Evolutionary conservation across 2,888 invertebrate genomes (phyloP).

Genomic region (Drosophila formosana): DNA sequence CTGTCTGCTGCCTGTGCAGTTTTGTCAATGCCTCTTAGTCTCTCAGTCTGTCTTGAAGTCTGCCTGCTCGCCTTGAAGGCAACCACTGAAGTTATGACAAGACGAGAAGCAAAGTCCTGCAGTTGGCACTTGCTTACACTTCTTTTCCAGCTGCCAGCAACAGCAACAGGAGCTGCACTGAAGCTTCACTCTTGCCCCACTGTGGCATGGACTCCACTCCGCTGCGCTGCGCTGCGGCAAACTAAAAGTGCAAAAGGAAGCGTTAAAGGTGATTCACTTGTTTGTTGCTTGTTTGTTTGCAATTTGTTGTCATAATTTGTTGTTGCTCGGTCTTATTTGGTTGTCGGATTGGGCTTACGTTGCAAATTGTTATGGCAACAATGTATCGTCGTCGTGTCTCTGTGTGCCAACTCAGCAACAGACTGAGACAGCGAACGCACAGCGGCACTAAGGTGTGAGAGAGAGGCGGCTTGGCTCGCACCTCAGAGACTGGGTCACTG

Average conservation of each 20-base stretch:
- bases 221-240: conserved; percentile 8
- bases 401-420: background rate
- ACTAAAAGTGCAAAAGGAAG: conserved; percentile 66
- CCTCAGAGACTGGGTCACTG: conserved; percentile 5
- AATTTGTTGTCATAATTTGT: conserved; percentile 77
- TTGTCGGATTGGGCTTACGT: conserved; percentile 45
- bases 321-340: conserved; percentile 44
- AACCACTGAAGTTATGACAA: conserved; percentile 72
- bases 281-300: conserved; percentile 80
- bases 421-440: background rate
- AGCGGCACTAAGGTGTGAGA: too few relatives aligned
- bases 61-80: conserved; percentile 46
- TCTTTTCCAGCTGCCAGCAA: conserved; percentile 22
- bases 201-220: background rate
- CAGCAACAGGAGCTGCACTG: conserved; percentile 7
- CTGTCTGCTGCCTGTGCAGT: conserved; percentile 52
- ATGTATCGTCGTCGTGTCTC: conserved; percentile 24
- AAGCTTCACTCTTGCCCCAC: background rate
- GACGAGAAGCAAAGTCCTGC: conserved; percentile 32
- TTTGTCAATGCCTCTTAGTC: conserved; percentile 66
- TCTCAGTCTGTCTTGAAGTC: background rate
- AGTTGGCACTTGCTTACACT: conserved; percentile 43
- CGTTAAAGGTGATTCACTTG: conserved; percentile 80
- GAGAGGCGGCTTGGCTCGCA: background rate
- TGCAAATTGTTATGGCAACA: conserved; percentile 65